Percentiles rank a stretch among this genome's conserved stretches.
phyloP scores from a whole-genome alignment of 2,888 invertebrate genomes.

The Biston stratarius region DNA sequence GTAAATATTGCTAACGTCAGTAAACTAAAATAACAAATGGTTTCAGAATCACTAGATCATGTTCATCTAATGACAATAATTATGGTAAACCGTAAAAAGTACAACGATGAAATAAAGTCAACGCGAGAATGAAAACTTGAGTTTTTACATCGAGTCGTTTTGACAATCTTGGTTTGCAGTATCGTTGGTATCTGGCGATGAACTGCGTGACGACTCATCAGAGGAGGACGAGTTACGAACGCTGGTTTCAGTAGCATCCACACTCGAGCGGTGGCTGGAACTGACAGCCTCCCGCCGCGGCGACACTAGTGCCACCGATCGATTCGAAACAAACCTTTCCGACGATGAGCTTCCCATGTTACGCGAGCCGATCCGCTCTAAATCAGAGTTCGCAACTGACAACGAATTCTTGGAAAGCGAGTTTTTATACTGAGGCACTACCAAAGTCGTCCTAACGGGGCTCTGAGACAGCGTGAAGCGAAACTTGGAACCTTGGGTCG shows the following conservation, averaged over 20 bases:
- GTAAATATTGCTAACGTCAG: background rate
- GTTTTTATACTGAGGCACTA: constrained; percentile 41
- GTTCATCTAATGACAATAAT: no score
- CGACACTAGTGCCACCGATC: constrained; percentile 33
- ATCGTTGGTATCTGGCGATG: no score
- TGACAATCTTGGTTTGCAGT: no score
- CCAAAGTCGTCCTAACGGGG: constrained; percentile 20
- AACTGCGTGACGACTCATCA: no score
- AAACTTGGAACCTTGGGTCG: constrained; percentile 1
- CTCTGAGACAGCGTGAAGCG: constrained; percentile 14
- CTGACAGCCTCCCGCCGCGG: constrained; percentile 17
- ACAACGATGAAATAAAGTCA: no score
- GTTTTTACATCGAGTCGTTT: no score
- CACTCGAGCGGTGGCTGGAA: background rate
- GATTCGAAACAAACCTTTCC: constrained; percentile 33
- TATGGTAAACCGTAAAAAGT: no score
- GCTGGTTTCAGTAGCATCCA: background rate
- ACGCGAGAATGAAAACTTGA: background rate
- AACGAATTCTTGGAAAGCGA: constrained; percentile 38
- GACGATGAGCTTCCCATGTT: background rate
- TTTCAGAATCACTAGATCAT: background rate
- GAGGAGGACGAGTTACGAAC: no score
- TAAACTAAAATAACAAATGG: background rate
- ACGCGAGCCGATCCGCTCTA: constrained; percentile 7
- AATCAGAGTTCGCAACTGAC: constrained; percentile 26